phyloP scores from a whole-genome alignment of 2,113 vertebrate species.

The Sminthopsis crassicaudata region DNA sequence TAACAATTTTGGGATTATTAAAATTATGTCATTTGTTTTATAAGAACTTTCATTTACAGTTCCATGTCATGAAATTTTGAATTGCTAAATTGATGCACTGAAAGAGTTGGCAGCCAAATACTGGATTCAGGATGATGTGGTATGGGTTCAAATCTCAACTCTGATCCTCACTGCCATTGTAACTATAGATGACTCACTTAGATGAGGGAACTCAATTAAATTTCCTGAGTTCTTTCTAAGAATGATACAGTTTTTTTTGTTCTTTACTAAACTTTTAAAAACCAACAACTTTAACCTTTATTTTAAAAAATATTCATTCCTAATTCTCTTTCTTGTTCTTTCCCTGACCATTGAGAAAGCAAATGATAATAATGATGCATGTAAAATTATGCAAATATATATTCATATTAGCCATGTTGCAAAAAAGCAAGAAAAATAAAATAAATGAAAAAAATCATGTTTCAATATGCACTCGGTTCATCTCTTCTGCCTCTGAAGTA shows the following conservation, averaged over 20 bases:
- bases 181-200: not conserved
- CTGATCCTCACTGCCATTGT: not conserved
- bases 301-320: not conserved
- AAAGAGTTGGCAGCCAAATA: not conserved
- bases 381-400: not conserved
- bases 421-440: not conserved
- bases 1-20: not conserved
- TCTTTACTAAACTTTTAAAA: not conserved
- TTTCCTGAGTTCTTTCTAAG: not conserved
- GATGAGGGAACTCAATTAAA: not conserved
- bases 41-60: not conserved
- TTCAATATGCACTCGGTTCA: not conserved
- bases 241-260: not conserved
- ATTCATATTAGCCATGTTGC: not conserved
- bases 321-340: not conserved
- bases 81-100: not conserved
- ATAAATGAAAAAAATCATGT: not conserved
- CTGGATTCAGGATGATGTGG: not conserved
- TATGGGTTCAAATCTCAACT: not conserved
- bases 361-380: not conserved
- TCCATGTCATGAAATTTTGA: not conserved
- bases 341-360: not conserved
- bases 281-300: not conserved
- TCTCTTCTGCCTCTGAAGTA: not conserved
- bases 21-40: not conserved